Conservation (phyloP, 2,113 vertebrate species). For the Pitta sordida region DNA sequence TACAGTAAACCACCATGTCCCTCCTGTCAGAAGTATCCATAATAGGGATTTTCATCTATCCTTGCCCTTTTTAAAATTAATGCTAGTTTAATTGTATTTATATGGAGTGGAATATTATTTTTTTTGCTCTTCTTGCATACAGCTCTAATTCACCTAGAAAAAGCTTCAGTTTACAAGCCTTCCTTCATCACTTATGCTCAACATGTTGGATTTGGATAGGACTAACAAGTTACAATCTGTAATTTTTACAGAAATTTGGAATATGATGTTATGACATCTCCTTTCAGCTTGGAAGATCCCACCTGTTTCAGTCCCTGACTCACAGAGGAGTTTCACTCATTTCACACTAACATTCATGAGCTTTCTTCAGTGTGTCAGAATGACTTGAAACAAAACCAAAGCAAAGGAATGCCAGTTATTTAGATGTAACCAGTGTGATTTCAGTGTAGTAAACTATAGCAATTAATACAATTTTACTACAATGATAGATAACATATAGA, state of each 20-base stretch:
- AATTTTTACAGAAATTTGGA: not conserved
- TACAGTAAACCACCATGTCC: not conserved
- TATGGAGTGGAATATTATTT: not conserved
- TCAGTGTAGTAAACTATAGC: not conserved
- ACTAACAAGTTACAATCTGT: not conserved
- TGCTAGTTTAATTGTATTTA: not conserved
- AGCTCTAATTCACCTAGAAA: not conserved
- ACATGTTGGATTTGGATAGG: not conserved
- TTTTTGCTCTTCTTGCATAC: not conserved
- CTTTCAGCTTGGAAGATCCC: not conserved
- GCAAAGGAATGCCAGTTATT: not conserved
- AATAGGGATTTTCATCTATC: not conserved
- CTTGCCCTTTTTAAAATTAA: not conserved
- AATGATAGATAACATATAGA: accelerated
- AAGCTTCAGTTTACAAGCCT: not conserved
- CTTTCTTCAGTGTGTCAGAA: not conserved
- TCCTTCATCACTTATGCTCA: not conserved
- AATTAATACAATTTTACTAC: not conserved
- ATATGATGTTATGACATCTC: not conserved
- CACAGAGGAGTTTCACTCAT: not conserved
- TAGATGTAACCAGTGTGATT: not conserved
- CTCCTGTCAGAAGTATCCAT: not conserved
- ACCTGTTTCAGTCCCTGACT: not conserved
- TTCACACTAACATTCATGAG: not conserved
- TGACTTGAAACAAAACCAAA: not conserved